A percentile compares a stretch with the other conserved stretches of the same genome.
Conservation (phyloP, 2,113 vertebrate genomes). For the Panthera tigris region DNA sequence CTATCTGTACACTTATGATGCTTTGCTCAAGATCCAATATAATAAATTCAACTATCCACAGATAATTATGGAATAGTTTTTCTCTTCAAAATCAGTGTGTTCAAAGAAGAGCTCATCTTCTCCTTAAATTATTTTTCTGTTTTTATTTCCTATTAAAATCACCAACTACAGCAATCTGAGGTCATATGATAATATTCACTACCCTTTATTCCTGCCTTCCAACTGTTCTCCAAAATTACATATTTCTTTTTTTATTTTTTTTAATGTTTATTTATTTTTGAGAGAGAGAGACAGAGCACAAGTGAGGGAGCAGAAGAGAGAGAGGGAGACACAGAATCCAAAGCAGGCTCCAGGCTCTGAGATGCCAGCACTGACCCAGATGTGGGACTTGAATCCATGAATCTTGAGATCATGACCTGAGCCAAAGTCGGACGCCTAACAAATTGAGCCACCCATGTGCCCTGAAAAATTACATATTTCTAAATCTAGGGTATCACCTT, state of each 20-base stretch:
- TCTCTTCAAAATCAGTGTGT: background rate
- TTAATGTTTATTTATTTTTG: too few species aligned
- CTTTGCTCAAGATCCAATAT: background rate
- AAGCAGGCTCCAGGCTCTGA: too few species aligned
- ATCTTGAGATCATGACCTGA: too few species aligned
- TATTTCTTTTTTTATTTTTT: background rate
- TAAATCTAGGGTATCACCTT: background rate
- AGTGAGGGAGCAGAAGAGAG: too few species aligned
- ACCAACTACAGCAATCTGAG: background rate
- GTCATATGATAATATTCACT: too few species aligned
- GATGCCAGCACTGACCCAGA: too few species aligned
- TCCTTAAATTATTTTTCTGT: background rate
- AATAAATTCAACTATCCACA: background rate
- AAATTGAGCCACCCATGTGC: too few species aligned
- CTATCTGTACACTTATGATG: background rate
- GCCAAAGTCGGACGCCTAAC: too few species aligned
- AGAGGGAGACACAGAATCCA: too few species aligned
- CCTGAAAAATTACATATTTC: background rate
- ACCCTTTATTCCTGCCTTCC: background rate
- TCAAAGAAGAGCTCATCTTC: background rate
- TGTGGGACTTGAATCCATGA: too few species aligned
- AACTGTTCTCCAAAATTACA: background rate
- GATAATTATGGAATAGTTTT: background rate
- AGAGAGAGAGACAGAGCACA: too few species aligned
- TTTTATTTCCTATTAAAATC: background rate